Evolutionary conservation across 1,140 invertebrate species (phyloP).

Genomic region (Drosophila auraria): DNA sequence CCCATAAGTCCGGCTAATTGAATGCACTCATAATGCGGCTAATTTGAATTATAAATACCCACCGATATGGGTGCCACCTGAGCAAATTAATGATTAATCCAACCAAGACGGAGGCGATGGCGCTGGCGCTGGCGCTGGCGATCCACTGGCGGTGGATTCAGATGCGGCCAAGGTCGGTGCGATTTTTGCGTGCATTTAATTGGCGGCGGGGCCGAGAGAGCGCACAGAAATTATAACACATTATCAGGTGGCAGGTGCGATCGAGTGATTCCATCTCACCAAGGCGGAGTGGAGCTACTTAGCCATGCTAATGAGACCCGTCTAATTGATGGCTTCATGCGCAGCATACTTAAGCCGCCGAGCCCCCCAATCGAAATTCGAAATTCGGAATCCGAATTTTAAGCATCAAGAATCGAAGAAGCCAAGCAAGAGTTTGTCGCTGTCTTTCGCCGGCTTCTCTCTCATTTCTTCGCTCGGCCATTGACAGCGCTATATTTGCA

Average conservation of each 20-base stretch:
- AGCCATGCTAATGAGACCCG: conserved; percentile 51
- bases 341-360: conserved; percentile 1
- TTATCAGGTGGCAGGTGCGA: conserved; percentile 52
- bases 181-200: conserved; percentile 75
- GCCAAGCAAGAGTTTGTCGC: conserved; percentile 39
- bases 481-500: conserved; percentile 29
- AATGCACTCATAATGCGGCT: conserved; percentile 27
- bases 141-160: conserved; percentile 12
- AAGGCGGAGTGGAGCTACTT: conserved; percentile 17
- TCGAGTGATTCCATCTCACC: conserved; percentile 4
- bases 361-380: not conserved
- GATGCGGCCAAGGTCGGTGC: conserved; percentile 60
- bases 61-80: conserved; percentile 16
- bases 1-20: conserved; percentile 1
- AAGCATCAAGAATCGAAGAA: conserved; percentile 22
- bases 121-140: not conserved
- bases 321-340: conserved; percentile 18
- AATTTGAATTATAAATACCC: conserved; percentile 33
- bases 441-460: conserved; percentile 43
- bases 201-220: conserved; percentile 38
- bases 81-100: conserved; percentile 21
- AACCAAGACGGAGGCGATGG: conserved; percentile 15
- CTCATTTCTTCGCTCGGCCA: not conserved
- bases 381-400: not conserved
- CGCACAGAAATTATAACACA: conserved; percentile 65